Evolutionary conservation across 1,140 invertebrate genomes (phyloP), one percentile per base, ranked within the genome.

Genomic region (Bactericera cockerelli): DNA sequence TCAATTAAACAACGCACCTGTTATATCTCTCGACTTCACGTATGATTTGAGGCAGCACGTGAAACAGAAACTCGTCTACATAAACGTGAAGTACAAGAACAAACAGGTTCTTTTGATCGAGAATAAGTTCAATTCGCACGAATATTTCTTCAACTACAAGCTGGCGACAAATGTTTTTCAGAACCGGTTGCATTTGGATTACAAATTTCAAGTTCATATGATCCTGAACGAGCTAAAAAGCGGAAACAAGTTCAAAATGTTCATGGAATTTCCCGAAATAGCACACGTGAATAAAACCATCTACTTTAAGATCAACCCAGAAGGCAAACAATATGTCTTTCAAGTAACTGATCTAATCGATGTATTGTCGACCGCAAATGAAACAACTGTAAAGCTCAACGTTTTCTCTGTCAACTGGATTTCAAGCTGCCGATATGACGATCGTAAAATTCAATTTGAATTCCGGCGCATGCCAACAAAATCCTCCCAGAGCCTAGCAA

Each of bases 171-270:
- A 49, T 49, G n/a, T 16, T 6, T n/a, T 49, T 22, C n/a, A 4
- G 19, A 49, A 49, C 22, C n/a, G 42, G 22, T n/a, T 49, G 6
- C 42, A 49, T 49, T 49, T 49, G 22, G 42, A 49, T 49, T 49
- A 49, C 22, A 49, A 49, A n/a, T 19, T 49, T 8, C 42, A 6
- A n/a, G n/a, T 49, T 4, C n/a, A 49, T n/a, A 16, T n/a, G 8
- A 49, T 10, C 19, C 4, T 49, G 3, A 49, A 49, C n/a, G 42
- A 49, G 22, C 19, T 49, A 22, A 49, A n/a, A 49, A 49, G 22
- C 22, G 42, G 42, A n/a, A 49, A n/a, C 19, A 49, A 49, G 22
- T 10, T 49, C 3, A 49, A 49, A n/a, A 49, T 49, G 3, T 4
- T 49, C 3, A 19, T 49, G 6, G 42, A 49, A 8, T 8, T 49